Evolutionary conservation across 2,113 vertebrate species (phyloP).

Genomic region (Zingel zingel): DNA sequence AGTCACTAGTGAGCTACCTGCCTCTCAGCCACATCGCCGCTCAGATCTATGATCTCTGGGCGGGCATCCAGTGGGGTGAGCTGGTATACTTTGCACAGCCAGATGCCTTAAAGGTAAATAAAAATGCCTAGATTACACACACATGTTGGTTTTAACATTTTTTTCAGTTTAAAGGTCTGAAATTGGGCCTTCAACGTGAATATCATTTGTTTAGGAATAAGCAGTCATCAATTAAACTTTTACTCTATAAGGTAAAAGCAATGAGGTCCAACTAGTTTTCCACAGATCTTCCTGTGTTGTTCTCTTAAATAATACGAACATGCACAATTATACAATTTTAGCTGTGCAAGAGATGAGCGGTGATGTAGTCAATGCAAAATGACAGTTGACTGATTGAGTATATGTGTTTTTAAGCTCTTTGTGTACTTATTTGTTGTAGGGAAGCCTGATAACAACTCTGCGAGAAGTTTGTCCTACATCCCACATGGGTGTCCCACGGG

Average conservation of each 20-base stretch:
- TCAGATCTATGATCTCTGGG: slow-evolving; percentile 93
- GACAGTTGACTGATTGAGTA: not conserved
- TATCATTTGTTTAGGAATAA: no score
- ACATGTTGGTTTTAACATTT: not conserved
- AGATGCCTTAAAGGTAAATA: slow-evolving; percentile 91
- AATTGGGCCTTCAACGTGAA: not conserved
- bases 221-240: no score
- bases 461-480: slow-evolving; percentile 88
- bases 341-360: not conserved
- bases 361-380: slow-evolving; percentile 43
- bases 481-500: slow-evolving; percentile 91
- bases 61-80: slow-evolving; percentile 90
- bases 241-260: not conserved
- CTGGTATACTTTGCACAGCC: slow-evolving; percentile 91
- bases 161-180: not conserved
- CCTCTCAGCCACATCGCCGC: slow-evolving; percentile 93
- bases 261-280: not conserved
- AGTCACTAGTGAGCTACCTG: slow-evolving; percentile 90
- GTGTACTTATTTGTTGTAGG: slow-evolving; percentile 61
- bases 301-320: not conserved
- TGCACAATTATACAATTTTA: not conserved
- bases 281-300: not conserved
- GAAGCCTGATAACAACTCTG: slow-evolving; percentile 86
- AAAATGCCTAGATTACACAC: not conserved
- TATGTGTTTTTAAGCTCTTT: not conserved